A percentile compares a stretch with the other conserved stretches of the same genome.
phyloP scores from a whole-genome alignment of 2,888 invertebrate genomes.

The Ceraclea dissimilis region DNA sequence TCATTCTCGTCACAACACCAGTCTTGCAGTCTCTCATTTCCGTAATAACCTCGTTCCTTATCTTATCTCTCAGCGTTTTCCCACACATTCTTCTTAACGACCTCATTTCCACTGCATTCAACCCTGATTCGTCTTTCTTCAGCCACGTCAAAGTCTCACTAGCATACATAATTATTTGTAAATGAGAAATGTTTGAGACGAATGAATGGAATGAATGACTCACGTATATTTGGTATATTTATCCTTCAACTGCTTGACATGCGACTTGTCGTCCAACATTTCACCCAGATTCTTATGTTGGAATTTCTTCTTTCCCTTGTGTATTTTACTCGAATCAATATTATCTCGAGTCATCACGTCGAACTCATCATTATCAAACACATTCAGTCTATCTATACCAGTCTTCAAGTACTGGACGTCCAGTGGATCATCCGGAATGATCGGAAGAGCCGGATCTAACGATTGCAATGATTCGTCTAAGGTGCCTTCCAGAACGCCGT shows the following conservation, averaged over 20 bases:
- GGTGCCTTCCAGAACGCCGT: conserved; percentile 72
- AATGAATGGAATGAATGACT: too few relatives aligned
- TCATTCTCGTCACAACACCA: too few relatives aligned
- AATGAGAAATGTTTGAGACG: too few relatives aligned
- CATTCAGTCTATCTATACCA: conserved; percentile 54
- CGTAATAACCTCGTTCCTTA: too few relatives aligned
- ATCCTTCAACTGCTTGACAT: conserved; percentile 44
- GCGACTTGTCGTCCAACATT: conserved; percentile 64
- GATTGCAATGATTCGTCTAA: conserved; percentile 29
- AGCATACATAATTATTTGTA: too few relatives aligned
- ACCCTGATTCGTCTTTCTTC: too few relatives aligned
- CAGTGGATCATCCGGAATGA: conserved; percentile 56
- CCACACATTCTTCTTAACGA: too few relatives aligned
- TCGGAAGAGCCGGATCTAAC: conserved; percentile 48
- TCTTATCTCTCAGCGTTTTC: too few relatives aligned
- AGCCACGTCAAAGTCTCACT: too few relatives aligned
- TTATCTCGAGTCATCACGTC: conserved; percentile 62
- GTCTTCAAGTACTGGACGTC: conserved; percentile 49
- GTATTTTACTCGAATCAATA: conserved; percentile 42
- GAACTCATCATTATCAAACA: conserved; percentile 70
- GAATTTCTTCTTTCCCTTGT: conserved; percentile 54
- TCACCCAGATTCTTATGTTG: conserved; percentile 52
- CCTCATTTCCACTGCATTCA: too few relatives aligned
- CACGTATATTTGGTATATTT: conserved; percentile 53
- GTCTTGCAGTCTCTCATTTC: too few relatives aligned